These are phyloP conservation scores for Maniola jurtina DNA, from an alignment of 1,140 invertebrate species.

Conservation along the genomic window DNA sequence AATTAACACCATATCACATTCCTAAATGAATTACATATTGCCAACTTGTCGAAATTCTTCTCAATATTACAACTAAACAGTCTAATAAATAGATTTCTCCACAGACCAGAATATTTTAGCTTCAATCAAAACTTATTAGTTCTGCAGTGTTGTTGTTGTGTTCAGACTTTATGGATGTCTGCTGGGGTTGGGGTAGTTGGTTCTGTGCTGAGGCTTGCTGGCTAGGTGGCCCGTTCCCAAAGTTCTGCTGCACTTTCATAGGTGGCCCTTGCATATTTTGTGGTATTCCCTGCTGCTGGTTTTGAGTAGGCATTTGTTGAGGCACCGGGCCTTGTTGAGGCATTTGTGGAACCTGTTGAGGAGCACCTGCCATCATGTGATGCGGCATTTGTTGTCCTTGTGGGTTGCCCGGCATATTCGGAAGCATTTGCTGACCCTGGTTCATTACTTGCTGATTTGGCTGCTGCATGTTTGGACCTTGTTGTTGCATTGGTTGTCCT, in stretches of 20 bases:
- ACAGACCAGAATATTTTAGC: slow-evolving; percentile 18
- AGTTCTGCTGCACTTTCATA: slow-evolving; percentile 58
- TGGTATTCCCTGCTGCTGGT: slow-evolving; percentile 30
- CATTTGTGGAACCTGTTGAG: slow-evolving; percentile 28
- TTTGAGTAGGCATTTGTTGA: slow-evolving; percentile 27
- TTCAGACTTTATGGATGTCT: slow-evolving; percentile 60
- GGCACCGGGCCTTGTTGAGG: slow-evolving; percentile 28
- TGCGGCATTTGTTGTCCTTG: slow-evolving; percentile 35
- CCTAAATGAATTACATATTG: slow-evolving; percentile 31
- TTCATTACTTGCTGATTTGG: slow-evolving; percentile 47
- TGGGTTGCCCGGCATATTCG: slow-evolving; percentile 36
- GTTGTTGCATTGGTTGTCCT: slow-evolving; percentile 45
- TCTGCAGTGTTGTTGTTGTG: slow-evolving; percentile 82
- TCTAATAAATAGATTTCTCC: slow-evolving; percentile 45
- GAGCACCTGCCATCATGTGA: slow-evolving; percentile 28
- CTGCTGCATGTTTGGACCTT: slow-evolving; percentile 57
- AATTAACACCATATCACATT: slow-evolving; percentile 38
- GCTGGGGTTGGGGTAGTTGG: slow-evolving; percentile 41
- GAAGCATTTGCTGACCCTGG: slow-evolving; percentile 52
- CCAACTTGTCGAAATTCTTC: slow-evolving; percentile 32
- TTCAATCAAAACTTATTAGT: slow-evolving; percentile 86
- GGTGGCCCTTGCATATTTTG: slow-evolving; percentile 47
- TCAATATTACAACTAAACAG: slow-evolving; percentile 37
- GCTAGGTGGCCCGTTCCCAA: slow-evolving; percentile 45
- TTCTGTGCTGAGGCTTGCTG: slow-evolving; percentile 33